These are phyloP conservation scores for Premnoplex brunnescens DNA, from an alignment of 2,797 vertebrate genomes.

Conservation along the genomic window DNA sequence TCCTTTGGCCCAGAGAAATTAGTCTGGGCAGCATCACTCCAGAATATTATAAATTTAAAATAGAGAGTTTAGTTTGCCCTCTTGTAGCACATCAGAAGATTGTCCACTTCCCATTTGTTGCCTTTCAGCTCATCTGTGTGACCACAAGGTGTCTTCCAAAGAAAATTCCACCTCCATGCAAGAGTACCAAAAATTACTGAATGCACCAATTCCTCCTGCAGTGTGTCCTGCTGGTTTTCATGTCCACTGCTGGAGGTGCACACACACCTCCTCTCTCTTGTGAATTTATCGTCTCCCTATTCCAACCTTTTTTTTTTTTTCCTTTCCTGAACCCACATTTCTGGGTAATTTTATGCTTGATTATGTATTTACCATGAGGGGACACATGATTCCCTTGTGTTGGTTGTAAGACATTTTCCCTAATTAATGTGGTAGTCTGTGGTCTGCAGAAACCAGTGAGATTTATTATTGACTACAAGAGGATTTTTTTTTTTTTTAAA, in stretches of 20 bases:
- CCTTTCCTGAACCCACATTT: not conserved
- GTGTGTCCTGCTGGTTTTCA: not conserved
- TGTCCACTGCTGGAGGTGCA: not conserved
- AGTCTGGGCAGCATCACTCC: not conserved
- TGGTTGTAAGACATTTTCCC: not conserved
- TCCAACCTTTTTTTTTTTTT: not conserved
- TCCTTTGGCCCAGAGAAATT: not conserved
- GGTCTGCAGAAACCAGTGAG: not conserved
- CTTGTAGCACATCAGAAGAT: not conserved
- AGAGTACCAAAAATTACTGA: not conserved
- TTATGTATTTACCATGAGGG: not conserved
- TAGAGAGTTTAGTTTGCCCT: not conserved
- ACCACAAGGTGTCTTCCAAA: not conserved
- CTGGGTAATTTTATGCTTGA: not conserved
- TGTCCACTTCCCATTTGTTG: not conserved
- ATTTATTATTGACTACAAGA: not conserved
- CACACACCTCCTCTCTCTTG: not conserved
- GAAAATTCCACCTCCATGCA: not conserved
- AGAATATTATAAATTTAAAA: not conserved
- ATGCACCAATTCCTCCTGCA: not conserved
- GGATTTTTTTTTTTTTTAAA: not conserved
- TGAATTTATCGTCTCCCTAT: not conserved
- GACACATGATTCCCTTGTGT: not conserved
- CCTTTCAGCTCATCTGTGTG: not conserved
- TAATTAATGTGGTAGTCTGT: not conserved